phyloP scores from a whole-genome alignment of 2,888 invertebrate genomes.

The Oxycera nigricornis region DNA sequence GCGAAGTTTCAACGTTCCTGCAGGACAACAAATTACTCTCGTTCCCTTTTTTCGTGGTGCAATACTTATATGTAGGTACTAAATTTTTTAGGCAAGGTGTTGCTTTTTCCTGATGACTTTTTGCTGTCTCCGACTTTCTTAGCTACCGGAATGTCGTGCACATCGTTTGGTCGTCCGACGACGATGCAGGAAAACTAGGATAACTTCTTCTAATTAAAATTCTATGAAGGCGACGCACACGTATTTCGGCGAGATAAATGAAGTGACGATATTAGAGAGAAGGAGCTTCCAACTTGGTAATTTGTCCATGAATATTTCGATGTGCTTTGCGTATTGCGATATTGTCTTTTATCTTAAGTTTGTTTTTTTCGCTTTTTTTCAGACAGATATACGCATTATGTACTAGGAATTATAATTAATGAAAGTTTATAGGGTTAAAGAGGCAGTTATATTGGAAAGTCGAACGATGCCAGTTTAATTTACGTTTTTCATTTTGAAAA shows the following conservation, averaged over 20 bases:
- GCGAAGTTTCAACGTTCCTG: neutral
- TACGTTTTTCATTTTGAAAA: too few relatives aligned
- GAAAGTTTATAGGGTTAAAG: too few relatives aligned
- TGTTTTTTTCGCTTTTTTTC: neutral
- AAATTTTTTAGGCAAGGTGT: neutral
- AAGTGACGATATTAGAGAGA: constrained; percentile 48
- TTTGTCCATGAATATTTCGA: constrained; percentile 48
- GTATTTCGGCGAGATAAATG: constrained; percentile 46
- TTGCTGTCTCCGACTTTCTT: neutral
- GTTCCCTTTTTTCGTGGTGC: too few relatives aligned
- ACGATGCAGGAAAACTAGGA: constrained; percentile 37
- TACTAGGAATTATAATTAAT: too few relatives aligned
- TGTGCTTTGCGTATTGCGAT: constrained; percentile 32
- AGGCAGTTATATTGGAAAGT: too few relatives aligned
- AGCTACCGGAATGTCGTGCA: neutral
- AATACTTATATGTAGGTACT: neutral
- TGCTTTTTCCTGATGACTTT: neutral
- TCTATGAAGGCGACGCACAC: constrained; percentile 46
- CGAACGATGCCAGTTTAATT: too few relatives aligned
- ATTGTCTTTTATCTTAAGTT: constrained; percentile 37
- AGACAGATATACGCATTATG: neutral
- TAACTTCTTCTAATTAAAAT: constrained; percentile 47
- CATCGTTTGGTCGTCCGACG: neutral
- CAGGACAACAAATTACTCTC: too few relatives aligned
- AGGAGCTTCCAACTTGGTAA: constrained; percentile 47